Conservation (phyloP, 2,113 vertebrate species). For the Gavia stellata region DNA sequence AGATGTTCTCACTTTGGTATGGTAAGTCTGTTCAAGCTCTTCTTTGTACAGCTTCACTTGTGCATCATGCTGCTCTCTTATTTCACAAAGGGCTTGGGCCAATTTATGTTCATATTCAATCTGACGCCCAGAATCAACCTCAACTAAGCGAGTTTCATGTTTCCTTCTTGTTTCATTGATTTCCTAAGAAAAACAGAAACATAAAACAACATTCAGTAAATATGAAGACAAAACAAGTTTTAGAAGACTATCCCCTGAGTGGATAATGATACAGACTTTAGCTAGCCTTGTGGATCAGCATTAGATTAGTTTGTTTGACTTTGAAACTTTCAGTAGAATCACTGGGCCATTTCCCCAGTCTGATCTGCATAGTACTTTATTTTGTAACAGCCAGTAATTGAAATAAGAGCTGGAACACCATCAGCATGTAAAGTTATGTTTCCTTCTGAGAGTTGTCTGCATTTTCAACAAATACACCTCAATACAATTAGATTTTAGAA, state of each 20-base stretch:
- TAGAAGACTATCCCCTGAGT: neutral
- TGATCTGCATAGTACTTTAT: neutral
- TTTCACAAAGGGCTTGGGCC: slow-evolving; percentile 78
- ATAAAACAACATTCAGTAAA: neutral
- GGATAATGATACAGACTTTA: accelerated
- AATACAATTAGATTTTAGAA: neutral
- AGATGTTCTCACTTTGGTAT: slow-evolving; percentile 74
- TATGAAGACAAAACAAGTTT: neutral
- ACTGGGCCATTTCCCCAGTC: neutral
- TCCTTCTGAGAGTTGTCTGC: neutral
- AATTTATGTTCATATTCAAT: slow-evolving; percentile 85
- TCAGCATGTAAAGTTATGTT: neutral
- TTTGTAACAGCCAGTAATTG: neutral
- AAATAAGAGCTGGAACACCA: neutral
- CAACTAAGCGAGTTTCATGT: slow-evolving; percentile 78
- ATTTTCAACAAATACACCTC: neutral
- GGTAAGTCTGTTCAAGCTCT: slow-evolving; percentile 81
- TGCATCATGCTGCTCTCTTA: slow-evolving; percentile 82
- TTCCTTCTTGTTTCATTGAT: slow-evolving; percentile 81
- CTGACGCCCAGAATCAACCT: slow-evolving; percentile 81
- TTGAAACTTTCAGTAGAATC: neutral
- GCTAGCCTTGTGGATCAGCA: neutral
- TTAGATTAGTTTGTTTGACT: neutral
- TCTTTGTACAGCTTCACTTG: slow-evolving; percentile 84
- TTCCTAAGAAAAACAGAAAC: slow-evolving; percentile 70